Evolutionary conservation across 23 tunicate genomes (phyloP), one percentile per base, ranked within the genome.

Genomic region (Botrylloides violaceus): DNA sequence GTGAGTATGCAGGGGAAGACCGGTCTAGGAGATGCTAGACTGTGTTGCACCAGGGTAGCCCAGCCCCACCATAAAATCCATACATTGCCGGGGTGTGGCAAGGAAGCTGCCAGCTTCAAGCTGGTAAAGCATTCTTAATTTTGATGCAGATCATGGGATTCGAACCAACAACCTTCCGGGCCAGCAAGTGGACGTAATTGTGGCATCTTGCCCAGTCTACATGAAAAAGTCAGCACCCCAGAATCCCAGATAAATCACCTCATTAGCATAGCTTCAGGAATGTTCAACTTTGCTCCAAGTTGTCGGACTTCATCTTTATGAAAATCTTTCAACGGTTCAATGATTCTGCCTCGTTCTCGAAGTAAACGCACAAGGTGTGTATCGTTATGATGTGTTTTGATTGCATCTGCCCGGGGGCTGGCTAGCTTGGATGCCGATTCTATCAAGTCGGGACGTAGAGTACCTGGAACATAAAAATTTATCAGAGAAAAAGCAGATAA

Each of bases 341-440:
- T 72, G 6, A 95, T 74, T 2, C 92, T 70, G 25, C 99, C 99
- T 60, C 77, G 79, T 23, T 82, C 96, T 33, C 99, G 66, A 28
- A 87, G 60, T 29, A 66, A 73, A 43, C 99, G 63, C 6, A 88
- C 99, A 28, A 87, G 84, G 33, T 89, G 97, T 9, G 87, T 87
- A 55, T 95, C 99, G 61, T 95, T 95, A 72, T 95, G 99, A 59
- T 95, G 99, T 2, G 99, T 95, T 63, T 95, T 95, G 1, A 95
- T 95, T 26, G 84, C 96, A 59, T 87, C 95, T 0, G 99, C 99
- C 37, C 84, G 60, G 0, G 76, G 12, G 62, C 91, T 82, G 2
- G 78, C 99, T 19, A 82, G 37, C 28, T 64, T 59, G 3, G 96
- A 87, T 2, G 99, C 99, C 4, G 96, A 87, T 70, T 95, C 99